Base-by-base conservation (phyloP, 2,888 invertebrate genomes). In the Ennomos fuscantarius region DNA sequence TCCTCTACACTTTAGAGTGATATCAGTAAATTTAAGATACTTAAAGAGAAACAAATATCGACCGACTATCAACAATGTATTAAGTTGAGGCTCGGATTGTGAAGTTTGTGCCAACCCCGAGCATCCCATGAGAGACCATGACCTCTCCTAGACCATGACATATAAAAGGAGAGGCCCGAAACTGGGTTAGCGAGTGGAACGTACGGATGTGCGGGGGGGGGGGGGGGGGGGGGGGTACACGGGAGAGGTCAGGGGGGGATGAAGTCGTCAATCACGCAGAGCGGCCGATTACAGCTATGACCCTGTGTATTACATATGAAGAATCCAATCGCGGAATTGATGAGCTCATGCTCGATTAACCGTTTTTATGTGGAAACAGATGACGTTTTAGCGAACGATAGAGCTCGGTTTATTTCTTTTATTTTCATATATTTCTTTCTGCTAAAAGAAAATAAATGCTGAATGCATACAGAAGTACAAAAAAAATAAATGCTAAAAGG, bases 261-360 rank as follows among this genome's bases (percentile, higher is more conserved):
- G 11, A 37, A 55, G 61, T 69, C 70, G 66, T 70, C 72, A 63
- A 72, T 72, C 70, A 70, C 62, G 45, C 52, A 45, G 44, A 49
- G 50, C 56, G 59, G 58, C 58, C 67, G 69, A 69, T 68, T 68
- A 65, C 66, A 53, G 57, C 64, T 65, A 68, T 70, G 69, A 68
- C 70, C 66, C 63, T 56, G 67, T 60, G 47, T 54, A 53, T 55
- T 55, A 67, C 65, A 68, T 57, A 63, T 51, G 65, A 55, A 62
- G 61, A 58, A 67, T 65, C 52, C 58, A 55, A 67, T 63, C 60
- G 49, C 56, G 50, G 59, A 64, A 62, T 59, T 54, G 67, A 65
- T 65, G 63, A 60, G 57, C 52, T 48, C 55, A 55, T 60, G 60
- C 64, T 62, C 56, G 51, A 63, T 62, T 58, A 62, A 52, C 49